phyloP scores from a whole-genome alignment of 2,113 vertebrate species.

The Triplophysa siluroides region DNA sequence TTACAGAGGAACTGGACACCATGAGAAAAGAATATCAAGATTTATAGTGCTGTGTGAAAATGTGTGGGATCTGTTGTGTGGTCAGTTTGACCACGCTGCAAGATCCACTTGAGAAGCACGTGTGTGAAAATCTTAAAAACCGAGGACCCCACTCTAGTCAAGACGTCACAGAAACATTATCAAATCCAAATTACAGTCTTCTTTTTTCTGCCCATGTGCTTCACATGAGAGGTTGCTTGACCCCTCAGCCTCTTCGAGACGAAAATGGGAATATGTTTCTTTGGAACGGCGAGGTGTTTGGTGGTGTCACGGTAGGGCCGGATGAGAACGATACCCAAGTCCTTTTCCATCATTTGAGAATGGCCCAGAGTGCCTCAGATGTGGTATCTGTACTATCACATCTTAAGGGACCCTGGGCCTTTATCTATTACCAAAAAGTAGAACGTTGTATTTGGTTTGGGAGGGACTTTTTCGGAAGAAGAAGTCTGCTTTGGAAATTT shows the following conservation, averaged over 20 bases:
- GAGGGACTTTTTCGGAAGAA: slow-evolving; percentile 91
- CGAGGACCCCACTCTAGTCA: slow-evolving; percentile 81
- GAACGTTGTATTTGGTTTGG: slow-evolving; percentile 89
- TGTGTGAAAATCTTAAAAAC: slow-evolving; percentile 71
- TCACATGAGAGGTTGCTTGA: slow-evolving; percentile 83
- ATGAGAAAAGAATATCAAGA: slow-evolving; percentile 85
- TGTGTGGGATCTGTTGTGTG: slow-evolving; percentile 93
- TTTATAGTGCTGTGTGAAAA: slow-evolving; percentile 74
- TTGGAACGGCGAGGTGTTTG: slow-evolving; percentile 95
- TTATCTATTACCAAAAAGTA: slow-evolving; percentile 86
- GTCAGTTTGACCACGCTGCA: slow-evolving; percentile 68
- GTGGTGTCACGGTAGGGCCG: slow-evolving; percentile 73
- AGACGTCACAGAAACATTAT: slow-evolving; percentile 64
- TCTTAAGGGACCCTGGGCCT: slow-evolving; percentile 87
- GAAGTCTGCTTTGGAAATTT: slow-evolving; percentile 90
- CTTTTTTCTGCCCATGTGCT: slow-evolving; percentile 91
- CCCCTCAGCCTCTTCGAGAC: slow-evolving; percentile 84
- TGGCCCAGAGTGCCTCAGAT: slow-evolving; percentile 71
- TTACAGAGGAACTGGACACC: slow-evolving; percentile 82
- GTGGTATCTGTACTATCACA: slow-evolving; percentile 78
- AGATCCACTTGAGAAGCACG: slow-evolving; percentile 51
- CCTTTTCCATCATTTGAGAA: slow-evolving; percentile 74
- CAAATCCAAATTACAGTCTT: slow-evolving; percentile 69
- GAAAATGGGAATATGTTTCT: slow-evolving; percentile 78
- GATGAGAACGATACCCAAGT: slow-evolving; percentile 84